Evolutionary conservation across 2,113 vertebrate genomes (phyloP), one percentile per base, ranked within the genome.

Genomic region (Sigmodon hispidus): DNA sequence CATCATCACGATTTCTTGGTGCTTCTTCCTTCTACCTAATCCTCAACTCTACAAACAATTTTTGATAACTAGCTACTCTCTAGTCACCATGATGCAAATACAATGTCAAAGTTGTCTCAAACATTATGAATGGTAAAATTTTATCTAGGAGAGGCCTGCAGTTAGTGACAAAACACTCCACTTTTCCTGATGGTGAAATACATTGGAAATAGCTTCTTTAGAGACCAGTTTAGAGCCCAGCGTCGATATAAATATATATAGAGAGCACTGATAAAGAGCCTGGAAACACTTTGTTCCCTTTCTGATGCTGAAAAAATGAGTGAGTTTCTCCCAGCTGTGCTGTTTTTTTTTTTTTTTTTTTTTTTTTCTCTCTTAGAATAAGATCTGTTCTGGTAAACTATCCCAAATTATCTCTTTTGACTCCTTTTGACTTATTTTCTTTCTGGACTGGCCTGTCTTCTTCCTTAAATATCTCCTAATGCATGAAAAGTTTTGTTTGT

Each of bases 401-500:
- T 85, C 43, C n/a, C 36, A 90, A 70, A 81, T 72, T 69, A 77
- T 52, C 40, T 75, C 59, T 52, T 77, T 15, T 90, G 86, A 86
- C 5, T 95, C 48, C 17, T 31, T 76, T 76, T 31, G 45, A 31
- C 31, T 76, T 10, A 59, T 90, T 24, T 91, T 17, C 9, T 17
- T 87, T 89, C 4, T 1, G 67, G 7, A 59, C 40, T 57, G 59
- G 69, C n/a, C 29, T 40, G 55, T 67, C 29, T 57, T 40, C 2
- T 65, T 31, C 43, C 43, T 79, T 80, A 89, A 59, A 67, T 95
- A 50, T 89, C 87, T 96, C 10, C 57, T 1, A 70, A 43, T 83
- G 22, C 8, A 81, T 22, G 12, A 79, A 85, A 89, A 29, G 81
- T 13, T 76, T 91, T 96, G 50, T 93, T 89, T 91, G 77, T 63